Evolutionary conservation across 1,140 invertebrate species (phyloP), one percentile per base, ranked within the genome.

Genomic region (Brachionus plicatilis): DNA sequence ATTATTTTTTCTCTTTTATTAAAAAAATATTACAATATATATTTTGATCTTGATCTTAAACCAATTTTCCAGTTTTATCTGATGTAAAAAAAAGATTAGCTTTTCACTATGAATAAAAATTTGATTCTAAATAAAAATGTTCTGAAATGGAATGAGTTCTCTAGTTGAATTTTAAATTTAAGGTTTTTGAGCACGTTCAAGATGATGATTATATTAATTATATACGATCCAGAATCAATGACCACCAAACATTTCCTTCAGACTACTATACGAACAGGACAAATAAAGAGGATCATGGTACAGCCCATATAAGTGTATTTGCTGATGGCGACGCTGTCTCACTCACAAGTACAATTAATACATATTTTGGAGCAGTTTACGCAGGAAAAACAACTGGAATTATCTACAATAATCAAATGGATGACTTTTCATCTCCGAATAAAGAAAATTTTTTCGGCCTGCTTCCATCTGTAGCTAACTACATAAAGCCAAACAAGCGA

Each of bases 331-430:
- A 97, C 91, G 97, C 96, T n/a, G 94, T 98, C 12, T 93, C 95
- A 2, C 92, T 95, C 29, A 98, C 96, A 2, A 95, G 94, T 86
- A 96, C 95, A 7, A 92, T 99, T 7, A 98, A 99, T 90, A 91
- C 92, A 20, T 93, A 94, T 70, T 91, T 91, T 88, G 90, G 90
- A 0, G 88, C 88, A 12, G 84, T 86, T 37, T 85, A 89, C 7
- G 78, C 88, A 7, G 91, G 91, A 4, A 86, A 92, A 29, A 92
- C 92, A 72, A 97, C 96, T 0, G 97, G 96, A 41, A 95, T 99
- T 60, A 90, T 98, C 4, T 92, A 96, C 86, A 99, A 99, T 90
- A 93, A 94, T 88, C 93, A 93, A 75, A 98, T 99, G 95, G 95
- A 98, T 88, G 96, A 99, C 88, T 99, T 99, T 89, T 94, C 94